Base-by-base conservation (phyloP, 2,797 vertebrate species). In the Alouatta caraya region DNA sequence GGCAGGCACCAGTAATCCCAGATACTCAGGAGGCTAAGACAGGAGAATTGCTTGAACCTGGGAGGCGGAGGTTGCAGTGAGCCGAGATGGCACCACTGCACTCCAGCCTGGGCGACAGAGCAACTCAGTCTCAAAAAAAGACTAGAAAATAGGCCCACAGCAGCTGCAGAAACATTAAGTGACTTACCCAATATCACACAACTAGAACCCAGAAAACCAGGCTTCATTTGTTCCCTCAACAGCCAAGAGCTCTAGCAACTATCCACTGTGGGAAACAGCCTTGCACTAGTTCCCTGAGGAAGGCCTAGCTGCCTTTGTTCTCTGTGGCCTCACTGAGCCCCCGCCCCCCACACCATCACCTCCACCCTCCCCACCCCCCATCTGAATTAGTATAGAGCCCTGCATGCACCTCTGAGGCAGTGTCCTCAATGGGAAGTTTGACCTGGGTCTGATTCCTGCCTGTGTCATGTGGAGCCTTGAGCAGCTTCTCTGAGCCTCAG, bases 341-440 rank as follows among this genome's bases (percentile, higher is more conserved):
- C 46, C 52, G 19, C 52, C 52, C 52, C 52, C 19, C 14, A n/a
- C n/a, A 37, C 37, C 37, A 37, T 37, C 37, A 37, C 37, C 37
- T 37, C 19, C 0, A 8, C 19, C 6, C 8, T 1, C 21, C 46
- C 52, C 3, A 6, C 42, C 57, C 2, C 37, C 46, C 3, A 5
- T 44, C 55, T 85, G 57, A 91, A 64, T 96, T 57, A 72, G 80
- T 92, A 78, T 22, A 14, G 82, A 95, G 30, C 55, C 82, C 46
- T 67, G 85, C 84, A 1, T n/a, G 61, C 37, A 57, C 75, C 4
- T 76, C 26, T 57, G 59, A 80, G 80, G 37, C 79, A 12, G 44
- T 15, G 24, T 26, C 50, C 90, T 88, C 33, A 93, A 7, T 10
- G 26, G 93, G 42, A 75, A 55, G n/a, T 50, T 67, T 87, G 86